Conservation (phyloP, 2,797 vertebrate species). For the Xiphorhynchus erythropygius region DNA sequence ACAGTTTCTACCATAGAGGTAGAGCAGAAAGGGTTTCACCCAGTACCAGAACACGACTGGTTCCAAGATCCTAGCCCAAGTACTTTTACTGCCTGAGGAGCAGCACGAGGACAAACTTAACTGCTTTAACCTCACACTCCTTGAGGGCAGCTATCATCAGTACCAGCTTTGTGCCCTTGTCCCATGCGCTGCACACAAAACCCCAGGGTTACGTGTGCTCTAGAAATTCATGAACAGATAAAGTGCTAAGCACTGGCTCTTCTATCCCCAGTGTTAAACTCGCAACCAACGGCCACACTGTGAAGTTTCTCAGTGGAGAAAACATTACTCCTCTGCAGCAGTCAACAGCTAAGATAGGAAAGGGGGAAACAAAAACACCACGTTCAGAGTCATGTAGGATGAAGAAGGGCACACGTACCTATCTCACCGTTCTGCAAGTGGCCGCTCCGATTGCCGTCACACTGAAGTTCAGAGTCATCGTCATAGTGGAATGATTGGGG, state of each 20-base stretch:
- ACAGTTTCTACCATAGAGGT: not conserved
- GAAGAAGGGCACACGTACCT: slow-evolving; percentile 2
- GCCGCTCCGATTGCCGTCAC: slow-evolving; percentile 67
- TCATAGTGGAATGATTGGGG: fast-evolving
- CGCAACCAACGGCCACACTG: not conserved
- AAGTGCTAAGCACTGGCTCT: not conserved
- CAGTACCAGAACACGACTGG: not conserved
- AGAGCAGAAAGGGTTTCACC: not conserved
- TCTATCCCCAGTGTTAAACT: not conserved
- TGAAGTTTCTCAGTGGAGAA: not conserved
- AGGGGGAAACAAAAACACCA: not conserved
- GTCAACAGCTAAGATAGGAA: not conserved
- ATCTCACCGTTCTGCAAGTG: not conserved
- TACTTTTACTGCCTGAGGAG: not conserved
- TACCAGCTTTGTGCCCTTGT: not conserved
- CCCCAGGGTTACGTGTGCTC: not conserved
- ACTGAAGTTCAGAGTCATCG: slow-evolving; percentile 59
- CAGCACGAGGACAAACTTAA: not conserved
- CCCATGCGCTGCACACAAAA: not conserved
- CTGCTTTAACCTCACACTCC: not conserved
- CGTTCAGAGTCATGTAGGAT: fast-evolving
- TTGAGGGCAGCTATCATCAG: not conserved
- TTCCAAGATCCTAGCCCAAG: not conserved
- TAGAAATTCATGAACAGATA: not conserved
- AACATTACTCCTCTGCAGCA: not conserved